phyloP scores from a whole-genome alignment of 2,113 vertebrate genomes.

The Lepus timidus region DNA sequence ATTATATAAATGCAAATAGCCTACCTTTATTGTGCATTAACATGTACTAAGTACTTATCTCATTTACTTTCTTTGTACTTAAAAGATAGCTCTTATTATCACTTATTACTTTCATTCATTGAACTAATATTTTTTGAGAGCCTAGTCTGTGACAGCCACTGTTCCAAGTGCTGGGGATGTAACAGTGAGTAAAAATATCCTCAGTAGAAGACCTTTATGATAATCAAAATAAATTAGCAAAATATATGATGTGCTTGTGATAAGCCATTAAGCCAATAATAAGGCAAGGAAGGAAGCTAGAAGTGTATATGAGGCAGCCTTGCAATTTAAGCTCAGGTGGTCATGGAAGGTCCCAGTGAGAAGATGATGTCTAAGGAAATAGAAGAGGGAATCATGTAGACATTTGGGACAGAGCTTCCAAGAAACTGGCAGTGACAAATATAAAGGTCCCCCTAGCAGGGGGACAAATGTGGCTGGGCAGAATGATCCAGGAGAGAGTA shows the following conservation, averaged over 20 bases:
- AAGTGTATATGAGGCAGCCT: neutral
- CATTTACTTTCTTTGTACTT: conserved; percentile 16
- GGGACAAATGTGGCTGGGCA: neutral
- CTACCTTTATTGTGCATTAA: neutral
- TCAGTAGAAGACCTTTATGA: neutral
- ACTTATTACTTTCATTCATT: conserved; percentile 30
- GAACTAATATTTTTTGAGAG: conserved; percentile 17
- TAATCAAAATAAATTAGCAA: conserved; percentile 16
- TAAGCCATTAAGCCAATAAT: neutral
- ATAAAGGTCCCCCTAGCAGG: neutral
- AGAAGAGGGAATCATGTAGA: neutral
- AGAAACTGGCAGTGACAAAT: neutral
- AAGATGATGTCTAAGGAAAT: neutral
- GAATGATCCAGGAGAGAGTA: neutral
- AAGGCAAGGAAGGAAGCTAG: neutral
- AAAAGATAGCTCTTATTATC: conserved; percentile 10
- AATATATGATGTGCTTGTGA: neutral
- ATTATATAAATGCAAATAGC: conserved; percentile 20
- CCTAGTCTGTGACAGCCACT: neutral
- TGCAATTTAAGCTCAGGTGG: neutral
- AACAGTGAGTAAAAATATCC: neutral
- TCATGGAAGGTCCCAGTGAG: neutral
- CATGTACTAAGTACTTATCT: neutral
- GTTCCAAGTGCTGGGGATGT: neutral
- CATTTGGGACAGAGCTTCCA: neutral